Conservation (phyloP, 2,797 vertebrate genomes). For the Cuculus canorus region DNA sequence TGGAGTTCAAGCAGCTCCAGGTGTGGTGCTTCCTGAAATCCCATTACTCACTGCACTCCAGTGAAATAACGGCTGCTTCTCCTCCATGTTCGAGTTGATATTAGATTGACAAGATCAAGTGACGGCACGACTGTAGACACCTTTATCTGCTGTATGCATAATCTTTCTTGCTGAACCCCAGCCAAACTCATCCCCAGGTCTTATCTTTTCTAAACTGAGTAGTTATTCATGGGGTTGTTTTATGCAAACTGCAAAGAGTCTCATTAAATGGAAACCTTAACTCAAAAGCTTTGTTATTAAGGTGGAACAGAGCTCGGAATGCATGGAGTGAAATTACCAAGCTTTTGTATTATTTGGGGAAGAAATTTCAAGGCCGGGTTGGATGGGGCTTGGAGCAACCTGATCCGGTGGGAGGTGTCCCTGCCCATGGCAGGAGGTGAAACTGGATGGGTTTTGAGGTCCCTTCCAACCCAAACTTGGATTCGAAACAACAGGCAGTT, state of each 20-base stretch:
- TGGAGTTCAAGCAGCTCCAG: neutral
- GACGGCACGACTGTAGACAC: neutral
- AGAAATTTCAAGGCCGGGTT: neutral
- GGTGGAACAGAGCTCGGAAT: neutral
- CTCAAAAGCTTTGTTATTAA: neutral
- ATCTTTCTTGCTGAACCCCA: neutral
- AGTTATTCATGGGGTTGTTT: constrained; percentile 47
- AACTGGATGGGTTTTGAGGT: too few species aligned
- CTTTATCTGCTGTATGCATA: constrained; percentile 5
- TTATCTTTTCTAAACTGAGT: constrained; percentile 32
- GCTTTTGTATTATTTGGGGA: neutral
- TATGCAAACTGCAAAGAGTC: constrained; percentile 44
- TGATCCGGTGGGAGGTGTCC: too few species aligned
- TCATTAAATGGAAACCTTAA: constrained; percentile 30
- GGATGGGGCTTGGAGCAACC: too few species aligned
- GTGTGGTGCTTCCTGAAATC: neutral
- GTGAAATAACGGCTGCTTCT: neutral
- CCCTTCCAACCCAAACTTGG: too few species aligned
- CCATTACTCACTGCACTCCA: neutral
- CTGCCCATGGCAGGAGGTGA: too few species aligned
- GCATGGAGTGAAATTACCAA: neutral
- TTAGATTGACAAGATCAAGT: constrained; percentile 26
- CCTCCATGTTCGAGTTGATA: neutral
- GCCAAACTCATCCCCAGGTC: constrained; percentile 35
- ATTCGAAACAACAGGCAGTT: neutral